These are phyloP conservation scores for Grammomys dolichurus DNA, from an alignment of 2,113 vertebrate species.

Conservation along the genomic window DNA sequence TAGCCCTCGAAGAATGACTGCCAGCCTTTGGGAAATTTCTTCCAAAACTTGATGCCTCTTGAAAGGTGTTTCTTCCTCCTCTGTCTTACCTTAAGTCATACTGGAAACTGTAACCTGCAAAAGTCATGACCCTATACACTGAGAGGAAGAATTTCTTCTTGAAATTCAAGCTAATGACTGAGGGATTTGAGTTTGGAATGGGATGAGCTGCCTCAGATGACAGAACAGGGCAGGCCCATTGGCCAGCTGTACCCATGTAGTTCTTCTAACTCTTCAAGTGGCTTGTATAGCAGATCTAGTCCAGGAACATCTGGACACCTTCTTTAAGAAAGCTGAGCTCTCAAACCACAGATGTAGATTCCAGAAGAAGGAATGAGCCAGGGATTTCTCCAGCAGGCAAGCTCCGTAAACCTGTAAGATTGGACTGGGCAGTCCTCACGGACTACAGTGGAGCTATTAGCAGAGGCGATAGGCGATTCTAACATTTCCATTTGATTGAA, in stretches of 20 bases:
- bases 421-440: not conserved
- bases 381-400: not conserved
- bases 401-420: not conserved
- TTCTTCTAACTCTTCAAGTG: not conserved
- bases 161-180: not conserved
- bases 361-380: not conserved
- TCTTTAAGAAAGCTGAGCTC: constrained; percentile 31
- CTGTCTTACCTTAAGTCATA: constrained; percentile 3
- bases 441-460: not conserved
- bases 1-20: no score
- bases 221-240: not conserved
- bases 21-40: not conserved
- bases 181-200: not conserved
- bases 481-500: constrained; percentile 51
- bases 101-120: not conserved
- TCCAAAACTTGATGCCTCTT: not conserved
- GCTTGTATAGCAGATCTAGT: not conserved
- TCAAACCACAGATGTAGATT: not conserved
- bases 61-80: not conserved
- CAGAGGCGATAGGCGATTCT: constrained; percentile 14
- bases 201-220: not conserved
- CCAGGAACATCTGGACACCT: not conserved
- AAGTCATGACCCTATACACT: not conserved
- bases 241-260: not conserved
- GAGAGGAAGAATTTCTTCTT: not conserved